Base-by-base conservation (phyloP, 1,140 invertebrate species). In the Rhagoletis zephyria region DNA sequence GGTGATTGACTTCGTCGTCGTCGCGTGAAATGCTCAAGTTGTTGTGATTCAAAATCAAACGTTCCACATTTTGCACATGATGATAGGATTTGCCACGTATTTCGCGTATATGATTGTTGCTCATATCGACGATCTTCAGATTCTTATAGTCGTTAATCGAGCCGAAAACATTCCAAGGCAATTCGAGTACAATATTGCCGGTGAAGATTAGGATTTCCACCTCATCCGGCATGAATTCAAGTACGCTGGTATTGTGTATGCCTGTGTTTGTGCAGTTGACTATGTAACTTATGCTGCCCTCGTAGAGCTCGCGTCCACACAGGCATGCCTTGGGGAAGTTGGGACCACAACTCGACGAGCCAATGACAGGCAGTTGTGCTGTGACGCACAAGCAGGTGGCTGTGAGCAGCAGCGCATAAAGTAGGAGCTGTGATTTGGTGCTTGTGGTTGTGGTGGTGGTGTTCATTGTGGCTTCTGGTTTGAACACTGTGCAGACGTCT, bases 21-120 rank as follows among this genome's bases (percentile, higher is more conserved):
- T 94, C 90, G 3, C 91, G 90, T 0, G 94, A 94, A 74, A 96
- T 95, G 1, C 95, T 94, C 3, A 97, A 91, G 88, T 96, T 93
- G 90, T 97, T 97, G 90, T 97, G 95, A 90, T 97, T 96, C 5
- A 97, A 93, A 88, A 96, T 95, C 1, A 97, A 92, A n/a, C 95
- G 93, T 90, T 96, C 94, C 0, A 97, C 96, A 85, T 94, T 94
- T 64, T 94, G 94, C 1, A 97, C 96, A 90, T 95, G 95, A 90
- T 97, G 96, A 91, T 96, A 97, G 4, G 96, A 94, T 92, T 97
- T 96, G 1, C 96, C 96, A 89, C 95, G 94, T 86, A 97, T 97
- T 87, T 95, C 95, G 74, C 94, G 91, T n/a, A 97, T 97, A 14
- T 94, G 93, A 90, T 97, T 97, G 88, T 95, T 96, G 42, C 95